These are phyloP conservation scores for Griposia aprilina DNA, from an alignment of 2,888 invertebrate species.

Conservation along the genomic window DNA sequence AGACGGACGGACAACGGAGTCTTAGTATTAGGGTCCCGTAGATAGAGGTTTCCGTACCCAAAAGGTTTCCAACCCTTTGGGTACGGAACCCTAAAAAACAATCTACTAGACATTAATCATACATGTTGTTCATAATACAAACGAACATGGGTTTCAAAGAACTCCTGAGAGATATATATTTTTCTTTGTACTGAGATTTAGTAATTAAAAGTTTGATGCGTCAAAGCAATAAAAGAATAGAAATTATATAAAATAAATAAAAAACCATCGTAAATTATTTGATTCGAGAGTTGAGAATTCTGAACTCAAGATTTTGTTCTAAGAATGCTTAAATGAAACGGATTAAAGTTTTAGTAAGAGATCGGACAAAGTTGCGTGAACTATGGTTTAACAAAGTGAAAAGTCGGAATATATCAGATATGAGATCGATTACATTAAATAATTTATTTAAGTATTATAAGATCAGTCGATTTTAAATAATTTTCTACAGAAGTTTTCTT, in stretches of 20 bases:
- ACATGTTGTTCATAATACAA: slow-evolving; percentile 11
- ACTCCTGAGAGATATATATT: not conserved
- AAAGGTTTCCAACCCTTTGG: not conserved
- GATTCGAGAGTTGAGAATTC: not conserved
- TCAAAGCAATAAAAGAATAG: slow-evolving; percentile 55
- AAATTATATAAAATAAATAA: slow-evolving; percentile 16
- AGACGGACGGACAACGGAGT: not conserved
- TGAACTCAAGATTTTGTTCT: slow-evolving; percentile 2
- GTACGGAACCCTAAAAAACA: slow-evolving; percentile 2
- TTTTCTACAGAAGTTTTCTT: too few relatives aligned
- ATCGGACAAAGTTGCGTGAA: not conserved
- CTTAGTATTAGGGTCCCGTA: not conserved
- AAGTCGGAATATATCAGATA: not conserved
- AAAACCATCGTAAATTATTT: not conserved
- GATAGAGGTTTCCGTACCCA: too few relatives aligned
- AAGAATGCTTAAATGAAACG: not conserved
- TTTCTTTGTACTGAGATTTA: slow-evolving; percentile 21
- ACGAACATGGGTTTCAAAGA: slow-evolving; percentile 16
- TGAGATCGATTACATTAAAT: not conserved
- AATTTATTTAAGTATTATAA: not conserved
- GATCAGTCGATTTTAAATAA: not conserved
- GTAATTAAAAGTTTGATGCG: slow-evolving; percentile 45
- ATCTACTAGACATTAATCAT: slow-evolving; percentile 10
- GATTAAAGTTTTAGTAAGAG: not conserved
- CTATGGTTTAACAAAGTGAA: not conserved